Evolutionary conservation across 1,140 invertebrate species (phyloP), one percentile per base, ranked within the genome.

Genomic region (Pteromalus puparum): DNA sequence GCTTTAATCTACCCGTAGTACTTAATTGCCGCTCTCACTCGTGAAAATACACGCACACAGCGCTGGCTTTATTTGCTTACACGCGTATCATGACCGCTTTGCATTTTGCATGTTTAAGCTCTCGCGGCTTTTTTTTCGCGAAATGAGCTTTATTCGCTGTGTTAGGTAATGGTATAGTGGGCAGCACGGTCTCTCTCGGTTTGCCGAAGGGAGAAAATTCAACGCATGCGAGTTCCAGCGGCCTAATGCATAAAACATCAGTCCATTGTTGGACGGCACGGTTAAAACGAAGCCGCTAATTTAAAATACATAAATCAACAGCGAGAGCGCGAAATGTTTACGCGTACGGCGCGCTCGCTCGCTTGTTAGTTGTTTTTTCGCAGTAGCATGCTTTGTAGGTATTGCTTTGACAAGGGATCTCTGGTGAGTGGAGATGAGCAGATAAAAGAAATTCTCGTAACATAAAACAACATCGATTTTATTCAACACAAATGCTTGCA

Each of bases 381-480:
- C 74, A 48, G 3, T 21, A 26, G 24, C 24, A 28, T 1, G 18
- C 4, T 21, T 2, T 3, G 38, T n/a, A n/a, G n/a, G n/a, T 61
- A 76, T 68, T 76, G 28, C 46, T 65, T 42, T 61, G 24, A 48
- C 15, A 72, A 72, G 26, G 75, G 82, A 84, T 61, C 12, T 48
- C 21, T 79, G 70, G 61, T 61, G 65, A 7, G 21, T 34, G 61
- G 61, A 76, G 28, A 67, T 28, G 13, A 80, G 72, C 0, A 84
- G 68, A 84, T 28, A 28, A 80, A 76, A 75, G 67, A 77, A 70
- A 70, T 70, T 38, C 38, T 80, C 42, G 68, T 91, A 92, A 92
- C 90, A 89, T 92, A 92, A 92, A 92, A 92, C 91, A 92, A 92
- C 91, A 91, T 92, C 91, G 88, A 92, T 91, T 92, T 92, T 88